A percentile compares a stretch with the other conserved stretches of the same genome.
Conservation (phyloP, 2,113 vertebrate species). For the Zosterops japonicus region DNA sequence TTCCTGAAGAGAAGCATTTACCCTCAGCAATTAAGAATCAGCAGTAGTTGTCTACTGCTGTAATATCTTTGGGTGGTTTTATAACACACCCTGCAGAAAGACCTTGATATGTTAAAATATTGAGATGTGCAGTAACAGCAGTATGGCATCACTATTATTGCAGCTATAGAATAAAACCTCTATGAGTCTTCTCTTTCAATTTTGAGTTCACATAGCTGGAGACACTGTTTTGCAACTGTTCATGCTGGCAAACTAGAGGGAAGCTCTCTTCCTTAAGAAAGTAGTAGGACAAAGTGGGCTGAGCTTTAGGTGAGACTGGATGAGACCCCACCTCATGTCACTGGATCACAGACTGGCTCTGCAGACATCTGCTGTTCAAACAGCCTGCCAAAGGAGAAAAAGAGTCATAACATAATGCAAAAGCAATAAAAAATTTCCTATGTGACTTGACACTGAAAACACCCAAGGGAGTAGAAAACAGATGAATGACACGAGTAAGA, state of each 20-base stretch:
- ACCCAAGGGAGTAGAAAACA: not conserved
- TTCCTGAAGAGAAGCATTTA: slow-evolving; percentile 33
- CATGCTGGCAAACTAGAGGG: not conserved
- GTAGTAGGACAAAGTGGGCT: not conserved
- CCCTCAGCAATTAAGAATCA: slow-evolving; percentile 24
- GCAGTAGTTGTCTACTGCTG: not conserved
- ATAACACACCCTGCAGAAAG: not conserved
- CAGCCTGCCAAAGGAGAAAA: not conserved
- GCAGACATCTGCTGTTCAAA: not conserved
- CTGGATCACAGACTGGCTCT: not conserved
- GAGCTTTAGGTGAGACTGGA: not conserved
- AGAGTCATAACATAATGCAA: not conserved
- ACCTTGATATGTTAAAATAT: not conserved
- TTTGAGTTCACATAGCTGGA: not conserved
- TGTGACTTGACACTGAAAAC: not conserved
- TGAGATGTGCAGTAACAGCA: not conserved
- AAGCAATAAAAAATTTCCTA: not conserved
- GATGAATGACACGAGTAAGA: not conserved
- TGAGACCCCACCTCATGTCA: not conserved
- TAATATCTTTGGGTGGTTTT: slow-evolving; percentile 10
- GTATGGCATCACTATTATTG: not conserved
- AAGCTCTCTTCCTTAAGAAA: not conserved
- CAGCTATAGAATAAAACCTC: not conserved
- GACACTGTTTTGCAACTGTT: not conserved
- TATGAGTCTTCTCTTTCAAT: not conserved